A percentile compares a stretch with the other conserved stretches of the same genome.
These are phyloP conservation scores for Ciconia boyciana DNA, from an alignment of 2,113 vertebrate genomes.

Conservation along the genomic window DNA sequence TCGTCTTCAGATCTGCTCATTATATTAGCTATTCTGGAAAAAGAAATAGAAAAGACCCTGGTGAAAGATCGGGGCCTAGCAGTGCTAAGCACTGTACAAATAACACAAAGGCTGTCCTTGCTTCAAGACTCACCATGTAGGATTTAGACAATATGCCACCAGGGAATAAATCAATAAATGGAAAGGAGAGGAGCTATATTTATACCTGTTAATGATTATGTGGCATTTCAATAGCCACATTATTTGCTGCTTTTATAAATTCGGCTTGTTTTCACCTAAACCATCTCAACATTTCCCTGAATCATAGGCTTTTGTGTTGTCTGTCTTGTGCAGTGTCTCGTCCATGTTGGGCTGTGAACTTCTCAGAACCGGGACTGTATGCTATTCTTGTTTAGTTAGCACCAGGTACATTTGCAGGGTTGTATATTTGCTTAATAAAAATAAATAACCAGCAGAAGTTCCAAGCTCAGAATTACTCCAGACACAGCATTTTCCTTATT, in stretches of 20 bases:
- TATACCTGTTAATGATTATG: slow-evolving; percentile 43
- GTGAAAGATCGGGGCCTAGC: background rate
- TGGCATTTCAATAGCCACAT: background rate
- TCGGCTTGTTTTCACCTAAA: background rate
- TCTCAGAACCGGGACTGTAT: background rate
- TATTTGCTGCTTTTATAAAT: slow-evolving; percentile 23
- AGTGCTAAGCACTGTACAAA: slow-evolving; percentile 43
- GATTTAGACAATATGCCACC: slow-evolving; percentile 42
- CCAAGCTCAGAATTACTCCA: slow-evolving; percentile 46
- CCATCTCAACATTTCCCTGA: background rate
- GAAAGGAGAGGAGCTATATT: slow-evolving; percentile 25
- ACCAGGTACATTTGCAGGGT: slow-evolving; percentile 33
- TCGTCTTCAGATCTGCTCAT: background rate
- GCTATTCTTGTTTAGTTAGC: slow-evolving; percentile 42
- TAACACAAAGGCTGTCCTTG: slow-evolving; percentile 61
- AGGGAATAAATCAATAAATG: slow-evolving; percentile 40
- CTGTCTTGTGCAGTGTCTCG: background rate
- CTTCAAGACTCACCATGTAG: background rate
- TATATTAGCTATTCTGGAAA: slow-evolving; percentile 13
- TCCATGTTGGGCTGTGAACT: background rate
- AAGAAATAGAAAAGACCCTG: background rate
- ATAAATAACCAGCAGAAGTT: slow-evolving; percentile 57
- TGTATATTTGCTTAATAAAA: slow-evolving; percentile 67
- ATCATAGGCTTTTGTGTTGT: background rate
- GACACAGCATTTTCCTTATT: slow-evolving; percentile 65